Percentiles rank a stretch among this genome's conserved stretches.
Conservation (phyloP, 2,888 invertebrate species). For the Orthonevra nobilis region DNA sequence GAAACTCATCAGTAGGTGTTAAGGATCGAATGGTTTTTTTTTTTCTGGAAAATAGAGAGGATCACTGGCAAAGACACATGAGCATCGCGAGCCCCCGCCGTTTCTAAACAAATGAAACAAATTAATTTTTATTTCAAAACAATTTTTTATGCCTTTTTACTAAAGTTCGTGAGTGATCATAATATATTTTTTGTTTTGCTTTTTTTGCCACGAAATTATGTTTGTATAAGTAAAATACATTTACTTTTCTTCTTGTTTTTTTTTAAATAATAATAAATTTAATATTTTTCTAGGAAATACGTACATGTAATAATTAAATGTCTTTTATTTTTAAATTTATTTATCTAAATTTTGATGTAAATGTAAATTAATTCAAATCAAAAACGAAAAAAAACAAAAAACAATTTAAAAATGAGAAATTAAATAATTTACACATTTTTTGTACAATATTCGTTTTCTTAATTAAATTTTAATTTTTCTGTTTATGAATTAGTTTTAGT, state of each 20-base stretch:
- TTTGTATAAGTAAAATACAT: slow-evolving; percentile 50
- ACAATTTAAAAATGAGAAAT: slow-evolving; percentile 33
- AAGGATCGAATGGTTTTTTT: too few species aligned
- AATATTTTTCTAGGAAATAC: slow-evolving; percentile 42
- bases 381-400: too few species aligned
- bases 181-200: slow-evolving; percentile 18
- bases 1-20: too few species aligned
- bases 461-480: slow-evolving; percentile 11
- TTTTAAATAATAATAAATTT: slow-evolving; percentile 35
- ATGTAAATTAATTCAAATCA: slow-evolving; percentile 25
- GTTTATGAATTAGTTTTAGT: slow-evolving; percentile 16
- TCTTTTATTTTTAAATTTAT: slow-evolving; percentile 19
- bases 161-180: slow-evolving; percentile 45
- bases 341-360: slow-evolving; percentile 13
- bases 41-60: too few species aligned
- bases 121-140: slow-evolving; percentile 39
- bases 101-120: too few species aligned
- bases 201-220: slow-evolving; percentile 57
- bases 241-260: slow-evolving; percentile 21
- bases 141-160: slow-evolving; percentile 53
- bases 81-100: too few species aligned
- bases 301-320: slow-evolving; percentile 24
- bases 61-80: too few species aligned
- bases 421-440: slow-evolving; percentile 42
- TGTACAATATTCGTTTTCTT: slow-evolving; percentile 63